phyloP scores from a whole-genome alignment of 1,140 invertebrate species.

The Carposina sasakii region DNA sequence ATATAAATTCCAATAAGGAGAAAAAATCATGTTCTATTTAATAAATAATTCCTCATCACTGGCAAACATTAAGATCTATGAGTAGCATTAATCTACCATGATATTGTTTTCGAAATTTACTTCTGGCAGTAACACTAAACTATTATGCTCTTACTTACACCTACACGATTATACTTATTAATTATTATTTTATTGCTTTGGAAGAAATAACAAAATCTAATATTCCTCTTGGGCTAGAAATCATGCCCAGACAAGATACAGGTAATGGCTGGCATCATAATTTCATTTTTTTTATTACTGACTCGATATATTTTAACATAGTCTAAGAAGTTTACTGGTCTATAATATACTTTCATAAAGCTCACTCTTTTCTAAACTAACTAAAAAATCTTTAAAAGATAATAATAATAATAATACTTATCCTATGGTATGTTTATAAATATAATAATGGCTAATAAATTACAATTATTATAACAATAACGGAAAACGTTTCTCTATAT shows the following conservation, averaged over 20 bases:
- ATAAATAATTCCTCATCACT: constrained; percentile 37
- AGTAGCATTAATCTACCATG: constrained; percentile 56
- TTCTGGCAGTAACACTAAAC: constrained; percentile 61
- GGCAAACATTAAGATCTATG: constrained; percentile 56
- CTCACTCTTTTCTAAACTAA: constrained; percentile 66
- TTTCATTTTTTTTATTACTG: constrained; percentile 46
- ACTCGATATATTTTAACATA: constrained; percentile 40
- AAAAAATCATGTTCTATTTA: constrained; percentile 27
- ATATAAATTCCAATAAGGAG: constrained; percentile 46
- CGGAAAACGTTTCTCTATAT: constrained; percentile 23
- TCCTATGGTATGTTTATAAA: constrained; percentile 71
- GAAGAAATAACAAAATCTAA: constrained; percentile 60
- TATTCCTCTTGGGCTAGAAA: constrained; percentile 31
- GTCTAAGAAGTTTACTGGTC: constrained; percentile 38
- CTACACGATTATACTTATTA: constrained; percentile 51
- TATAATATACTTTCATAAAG: constrained; percentile 55
- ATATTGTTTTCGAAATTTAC: constrained; percentile 51
- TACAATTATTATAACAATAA: constrained; percentile 47
- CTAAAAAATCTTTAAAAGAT: constrained; percentile 65
- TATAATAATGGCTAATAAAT: constrained; percentile 67
- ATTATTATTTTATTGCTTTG: constrained; percentile 59
- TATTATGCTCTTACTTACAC: constrained; percentile 52
- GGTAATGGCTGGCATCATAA: constrained; percentile 46
- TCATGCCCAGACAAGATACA: constrained; percentile 44
- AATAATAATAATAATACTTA: constrained; percentile 66